Evolutionary conservation across 2,888 invertebrate genomes (phyloP).

Genomic region (Pammene fasciana): DNA sequence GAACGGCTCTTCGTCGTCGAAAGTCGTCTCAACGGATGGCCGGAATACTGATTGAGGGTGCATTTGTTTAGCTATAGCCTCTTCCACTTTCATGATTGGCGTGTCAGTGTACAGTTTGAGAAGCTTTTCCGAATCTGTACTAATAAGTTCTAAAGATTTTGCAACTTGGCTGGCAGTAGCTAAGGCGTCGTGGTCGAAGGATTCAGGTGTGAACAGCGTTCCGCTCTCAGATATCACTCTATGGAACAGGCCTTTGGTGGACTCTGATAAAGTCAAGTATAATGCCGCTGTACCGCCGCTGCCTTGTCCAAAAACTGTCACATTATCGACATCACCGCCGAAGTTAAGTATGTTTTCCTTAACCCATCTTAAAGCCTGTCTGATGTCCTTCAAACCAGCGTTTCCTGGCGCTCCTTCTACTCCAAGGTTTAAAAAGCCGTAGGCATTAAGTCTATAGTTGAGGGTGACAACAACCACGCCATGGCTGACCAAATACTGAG

Average conservation of each 20-base stretch:
- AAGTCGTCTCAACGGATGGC: slow-evolving; percentile 68
- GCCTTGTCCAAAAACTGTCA: slow-evolving; percentile 77
- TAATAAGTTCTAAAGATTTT: slow-evolving; percentile 65
- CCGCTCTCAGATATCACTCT: slow-evolving; percentile 75
- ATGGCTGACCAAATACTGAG: slow-evolving; percentile 74
- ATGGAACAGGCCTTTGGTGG: slow-evolving; percentile 72
- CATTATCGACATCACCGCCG: slow-evolving; percentile 71
- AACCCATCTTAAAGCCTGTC: slow-evolving; percentile 76
- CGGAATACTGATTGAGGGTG: slow-evolving; percentile 70
- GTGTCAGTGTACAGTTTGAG: slow-evolving; percentile 63
- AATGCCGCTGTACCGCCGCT: slow-evolving; percentile 74
- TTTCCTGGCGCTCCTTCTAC: slow-evolving; percentile 74
- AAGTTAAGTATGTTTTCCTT: slow-evolving; percentile 69
- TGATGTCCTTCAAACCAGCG: slow-evolving; percentile 76
- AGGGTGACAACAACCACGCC: slow-evolving; percentile 75
- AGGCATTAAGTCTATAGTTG: slow-evolving; percentile 77
- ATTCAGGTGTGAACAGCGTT: slow-evolving; percentile 64
- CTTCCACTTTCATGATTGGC: slow-evolving; percentile 61
- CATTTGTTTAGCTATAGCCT: slow-evolving; percentile 75
- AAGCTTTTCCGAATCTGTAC: slow-evolving; percentile 61
- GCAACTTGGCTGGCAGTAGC: slow-evolving; percentile 71
- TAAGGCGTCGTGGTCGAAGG: slow-evolving; percentile 65
- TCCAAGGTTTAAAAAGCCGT: slow-evolving; percentile 76
- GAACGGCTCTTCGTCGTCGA: slow-evolving; percentile 71
- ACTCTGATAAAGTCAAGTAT: slow-evolving; percentile 69